Base-by-base conservation (phyloP, 2,888 invertebrate species). In the Plusia festucae region DNA sequence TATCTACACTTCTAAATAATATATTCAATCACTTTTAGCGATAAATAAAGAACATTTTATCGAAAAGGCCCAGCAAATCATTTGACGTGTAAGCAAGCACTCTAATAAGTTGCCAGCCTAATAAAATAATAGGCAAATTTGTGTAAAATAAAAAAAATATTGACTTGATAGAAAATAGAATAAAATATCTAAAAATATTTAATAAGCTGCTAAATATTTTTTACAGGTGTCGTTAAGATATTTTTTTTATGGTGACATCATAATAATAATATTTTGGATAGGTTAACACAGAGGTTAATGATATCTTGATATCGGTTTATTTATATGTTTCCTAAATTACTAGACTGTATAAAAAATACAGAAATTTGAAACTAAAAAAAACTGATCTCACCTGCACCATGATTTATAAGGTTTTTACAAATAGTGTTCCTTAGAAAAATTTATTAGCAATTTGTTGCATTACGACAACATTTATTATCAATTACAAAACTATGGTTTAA, bases 71-170 rank as follows among this genome's bases (percentile, higher is more conserved):
- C 72, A 81, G 76, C 64, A 78, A 79, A 82, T 81, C 81, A 82
- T 90, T 91, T 91, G 91, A 91, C 91, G 91, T 91, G 91, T 91
- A 91, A 90, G 86, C 84, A 88, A 86, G 80, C 85, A 86, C 78
- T 81, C 79, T 81, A 58, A 60, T 59, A 60, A 66, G 70, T 87
- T 87, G 84, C 88, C 83, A 87, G 67, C 51, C 7, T 58, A 61
- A 69, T 76, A 71, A 78, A 73, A 52, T 44, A n/a, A n/a, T 5
- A n/a, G 1, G n/a, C 6, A n/a, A 2, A 1, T 40, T 40, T 40
- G n/a, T 4, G n/a, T 40, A 6, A 40, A n/a, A 15, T 40, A 40
- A 40, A 40, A n/a, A 40, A 3, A 15, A 4, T n/a, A 40, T n/a
- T n/a, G 7, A n/a, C n/a, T 40, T 40, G 40, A 40, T n/a, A n/a